phyloP scores from a whole-genome alignment of 2,888 invertebrate genomes.

The Gibbula magus region DNA sequence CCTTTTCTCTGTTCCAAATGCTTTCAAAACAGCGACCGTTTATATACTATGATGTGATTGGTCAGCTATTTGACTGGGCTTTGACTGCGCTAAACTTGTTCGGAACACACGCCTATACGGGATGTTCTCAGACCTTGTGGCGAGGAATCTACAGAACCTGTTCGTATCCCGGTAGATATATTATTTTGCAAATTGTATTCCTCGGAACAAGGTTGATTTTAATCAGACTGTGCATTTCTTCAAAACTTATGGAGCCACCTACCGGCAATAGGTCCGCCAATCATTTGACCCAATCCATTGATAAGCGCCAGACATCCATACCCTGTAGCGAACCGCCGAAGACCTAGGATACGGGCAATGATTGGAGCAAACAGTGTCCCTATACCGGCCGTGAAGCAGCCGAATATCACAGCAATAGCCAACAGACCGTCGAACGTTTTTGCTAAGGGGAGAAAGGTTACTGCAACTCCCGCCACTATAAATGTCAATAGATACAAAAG shows the following conservation, averaged over 20 bases:
- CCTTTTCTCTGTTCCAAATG: too few species aligned
- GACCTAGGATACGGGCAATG: constrained; percentile 48
- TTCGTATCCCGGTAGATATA: too few species aligned
- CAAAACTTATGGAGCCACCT: not conserved
- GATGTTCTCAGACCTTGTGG: too few species aligned
- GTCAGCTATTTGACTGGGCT: too few species aligned
- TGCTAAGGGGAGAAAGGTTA: constrained; percentile 41
- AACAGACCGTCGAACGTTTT: constrained; percentile 43
- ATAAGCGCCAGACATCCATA: constrained; percentile 56
- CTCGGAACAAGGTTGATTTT: too few species aligned
- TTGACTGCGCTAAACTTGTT: too few species aligned
- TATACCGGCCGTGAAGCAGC: constrained; percentile 51
- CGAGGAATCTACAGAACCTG: too few species aligned
- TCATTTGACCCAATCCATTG: constrained; percentile 51
- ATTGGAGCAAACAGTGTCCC: constrained; percentile 51
- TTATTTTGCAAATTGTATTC: too few species aligned
- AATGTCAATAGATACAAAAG: constrained; percentile 46
- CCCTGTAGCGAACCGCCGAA: constrained; percentile 51
- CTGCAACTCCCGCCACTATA: constrained; percentile 45
- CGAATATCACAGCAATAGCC: constrained; percentile 45
- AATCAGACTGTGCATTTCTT: too few species aligned
- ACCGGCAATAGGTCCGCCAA: constrained; percentile 61
- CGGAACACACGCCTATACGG: too few species aligned
- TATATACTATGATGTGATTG: too few species aligned
- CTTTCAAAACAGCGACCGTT: too few species aligned